Evolutionary conservation across 2,797 vertebrate species (phyloP).

Genomic region (Platyrinchus mystaceus): DNA sequence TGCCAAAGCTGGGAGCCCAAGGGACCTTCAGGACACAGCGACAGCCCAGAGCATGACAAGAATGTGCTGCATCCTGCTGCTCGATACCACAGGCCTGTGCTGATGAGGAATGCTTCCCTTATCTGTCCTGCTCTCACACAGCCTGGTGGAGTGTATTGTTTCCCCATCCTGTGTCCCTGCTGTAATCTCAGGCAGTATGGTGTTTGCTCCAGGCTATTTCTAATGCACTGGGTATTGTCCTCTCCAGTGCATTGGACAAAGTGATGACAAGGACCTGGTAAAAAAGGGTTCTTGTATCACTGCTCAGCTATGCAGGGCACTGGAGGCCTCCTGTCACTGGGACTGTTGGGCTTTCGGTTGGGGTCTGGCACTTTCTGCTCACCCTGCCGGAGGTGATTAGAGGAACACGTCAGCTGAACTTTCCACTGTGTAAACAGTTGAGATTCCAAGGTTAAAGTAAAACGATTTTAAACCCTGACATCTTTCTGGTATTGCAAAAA

Average conservation of each 20-base stretch:
- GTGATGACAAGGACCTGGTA: constrained; percentile 77
- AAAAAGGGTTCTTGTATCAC: constrained; percentile 74
- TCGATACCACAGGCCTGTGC: constrained; percentile 16
- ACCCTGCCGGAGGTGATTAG: constrained; percentile 71
- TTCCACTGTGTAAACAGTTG: constrained; percentile 70
- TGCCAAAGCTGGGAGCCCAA: background rate
- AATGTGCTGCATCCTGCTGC: constrained; percentile 37
- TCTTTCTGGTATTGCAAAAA: constrained; percentile 61
- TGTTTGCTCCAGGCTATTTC: constrained; percentile 44
- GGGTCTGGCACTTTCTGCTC: constrained; percentile 42
- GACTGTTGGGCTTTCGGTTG: constrained; percentile 33
- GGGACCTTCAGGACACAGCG: constrained; percentile 2
- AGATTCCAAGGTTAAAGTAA: constrained; percentile 69
- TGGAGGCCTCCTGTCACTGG: constrained; percentile 53
- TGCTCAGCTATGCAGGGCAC: constrained; percentile 66
- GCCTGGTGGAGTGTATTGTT: background rate
- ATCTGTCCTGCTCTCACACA: constrained; percentile 52
- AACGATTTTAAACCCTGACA: constrained; percentile 56
- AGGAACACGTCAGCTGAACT: constrained; percentile 73
- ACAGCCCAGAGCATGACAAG: background rate
- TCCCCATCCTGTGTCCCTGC: constrained; percentile 38
- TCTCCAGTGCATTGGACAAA: constrained; percentile 34
- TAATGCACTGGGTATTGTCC: constrained; percentile 74
- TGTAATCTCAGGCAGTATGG: constrained; percentile 58
- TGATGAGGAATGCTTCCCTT: constrained; percentile 31